phyloP scores from a whole-genome alignment of 2,888 invertebrate species.

The Amiota minor region DNA sequence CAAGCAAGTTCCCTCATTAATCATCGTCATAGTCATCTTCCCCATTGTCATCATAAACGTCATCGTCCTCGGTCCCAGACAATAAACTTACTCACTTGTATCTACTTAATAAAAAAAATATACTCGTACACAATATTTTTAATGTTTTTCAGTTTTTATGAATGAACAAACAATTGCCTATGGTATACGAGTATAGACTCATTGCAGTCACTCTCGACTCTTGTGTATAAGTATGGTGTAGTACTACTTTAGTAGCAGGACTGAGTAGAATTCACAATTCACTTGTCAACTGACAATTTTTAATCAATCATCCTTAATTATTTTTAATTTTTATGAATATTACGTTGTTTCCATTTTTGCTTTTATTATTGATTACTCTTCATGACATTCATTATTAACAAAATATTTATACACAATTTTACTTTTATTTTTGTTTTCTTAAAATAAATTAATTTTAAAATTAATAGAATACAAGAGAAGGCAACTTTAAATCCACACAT shows the following conservation, averaged over 20 bases:
- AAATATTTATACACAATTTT: background rate
- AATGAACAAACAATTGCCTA: background rate
- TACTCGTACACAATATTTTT: too few species aligned
- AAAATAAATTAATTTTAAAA: too few species aligned
- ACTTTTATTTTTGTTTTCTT: background rate
- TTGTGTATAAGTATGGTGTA: too few species aligned
- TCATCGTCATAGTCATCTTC: slow-evolving; percentile 29
- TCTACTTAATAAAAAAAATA: too few species aligned
- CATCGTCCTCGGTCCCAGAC: background rate
- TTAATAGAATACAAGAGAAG: too few species aligned
- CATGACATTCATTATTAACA: background rate
- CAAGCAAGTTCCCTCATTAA: too few species aligned
- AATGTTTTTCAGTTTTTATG: background rate
- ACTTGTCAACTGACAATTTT: background rate
- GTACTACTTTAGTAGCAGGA: background rate
- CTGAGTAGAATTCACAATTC: too few species aligned
- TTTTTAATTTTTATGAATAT: background rate
- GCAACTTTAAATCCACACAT: too few species aligned
- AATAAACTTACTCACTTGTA: background rate
- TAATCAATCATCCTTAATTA: background rate
- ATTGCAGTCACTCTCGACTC: background rate
- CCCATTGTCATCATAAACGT: background rate
- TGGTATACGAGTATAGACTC: too few species aligned
- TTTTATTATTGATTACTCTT: background rate
- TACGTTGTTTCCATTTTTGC: too few species aligned